Evolutionary conservation across 1,140 invertebrate genomes (phyloP).

Genomic region (Platyura marginata): DNA sequence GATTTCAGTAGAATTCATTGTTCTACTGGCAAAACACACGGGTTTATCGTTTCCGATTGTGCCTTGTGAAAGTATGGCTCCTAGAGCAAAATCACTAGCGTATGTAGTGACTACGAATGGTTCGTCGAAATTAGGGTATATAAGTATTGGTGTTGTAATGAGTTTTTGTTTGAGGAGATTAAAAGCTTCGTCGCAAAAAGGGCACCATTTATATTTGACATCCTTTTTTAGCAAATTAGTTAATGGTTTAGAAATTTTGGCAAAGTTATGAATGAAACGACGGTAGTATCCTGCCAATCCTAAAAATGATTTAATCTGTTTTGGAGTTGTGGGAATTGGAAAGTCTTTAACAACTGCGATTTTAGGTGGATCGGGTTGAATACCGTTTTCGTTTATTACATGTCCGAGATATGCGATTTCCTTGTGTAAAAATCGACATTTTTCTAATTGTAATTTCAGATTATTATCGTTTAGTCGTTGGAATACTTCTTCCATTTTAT

Average conservation of each 20-base stretch:
- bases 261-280: constrained; percentile 10
- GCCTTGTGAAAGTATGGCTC: constrained; percentile 12
- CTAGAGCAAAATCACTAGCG: constrained; percentile 13
- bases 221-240: constrained; percentile 10
- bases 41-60: constrained; percentile 10
- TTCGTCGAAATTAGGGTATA: constrained; percentile 16
- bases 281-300: constrained; percentile 10
- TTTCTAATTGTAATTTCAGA: constrained; percentile 6
- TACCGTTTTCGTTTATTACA: constrained; percentile 4
- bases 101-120: constrained; percentile 15
- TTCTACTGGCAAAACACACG: constrained; percentile 10
- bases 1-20: constrained; percentile 9
- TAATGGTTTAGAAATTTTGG: constrained; percentile 11
- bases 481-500: constrained; percentile 2
- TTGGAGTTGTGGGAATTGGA: not conserved
- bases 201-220: constrained; percentile 8
- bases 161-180: constrained; percentile 6
- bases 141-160: constrained; percentile 6
- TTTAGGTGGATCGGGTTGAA: constrained; percentile 4
- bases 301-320: constrained; percentile 9
- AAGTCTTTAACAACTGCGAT: not conserved
- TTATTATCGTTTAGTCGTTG: constrained; percentile 3
- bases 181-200: constrained; percentile 16
- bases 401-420: constrained; percentile 7
- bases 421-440: constrained; percentile 6